phyloP scores from a whole-genome alignment of 2,888 invertebrate genomes.

The Meandrusa payeni region DNA sequence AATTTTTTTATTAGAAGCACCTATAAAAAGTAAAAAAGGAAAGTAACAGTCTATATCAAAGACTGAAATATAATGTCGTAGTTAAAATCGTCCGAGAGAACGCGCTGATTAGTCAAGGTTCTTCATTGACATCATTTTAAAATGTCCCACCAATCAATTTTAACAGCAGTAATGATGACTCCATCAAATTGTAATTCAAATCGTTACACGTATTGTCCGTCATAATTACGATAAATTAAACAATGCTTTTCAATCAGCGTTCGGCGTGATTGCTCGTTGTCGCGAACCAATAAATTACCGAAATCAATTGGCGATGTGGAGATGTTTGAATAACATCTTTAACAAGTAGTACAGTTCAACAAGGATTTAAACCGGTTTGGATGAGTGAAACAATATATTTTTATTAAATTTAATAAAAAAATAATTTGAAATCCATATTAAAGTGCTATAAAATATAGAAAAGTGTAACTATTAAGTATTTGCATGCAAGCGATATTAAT shows the following conservation, averaged over 20 bases:
- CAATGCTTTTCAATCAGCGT: conserved; percentile 56
- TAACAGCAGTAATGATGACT: conserved; percentile 1
- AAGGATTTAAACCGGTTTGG: too few species aligned
- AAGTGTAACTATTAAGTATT: too few species aligned
- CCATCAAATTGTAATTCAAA: conserved; percentile 18
- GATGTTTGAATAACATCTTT: not conserved
- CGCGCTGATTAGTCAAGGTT: not conserved
- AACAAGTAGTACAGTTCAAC: not conserved
- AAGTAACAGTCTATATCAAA: too few species aligned
- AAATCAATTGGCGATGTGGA: conserved; percentile 57
- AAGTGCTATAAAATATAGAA: too few species aligned
- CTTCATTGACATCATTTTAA: conserved; percentile 6
- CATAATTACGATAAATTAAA: conserved; percentile 30
- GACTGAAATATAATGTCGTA: too few species aligned
- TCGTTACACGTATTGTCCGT: conserved; percentile 18
- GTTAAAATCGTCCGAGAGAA: too few species aligned
- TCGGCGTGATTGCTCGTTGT: conserved; percentile 50
- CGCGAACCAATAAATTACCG: conserved; percentile 54
- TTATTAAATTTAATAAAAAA: too few species aligned
- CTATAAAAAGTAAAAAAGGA: too few species aligned
- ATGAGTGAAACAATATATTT: too few species aligned
- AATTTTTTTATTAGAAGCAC: too few species aligned
- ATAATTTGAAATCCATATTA: too few species aligned
- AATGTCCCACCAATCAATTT: conserved; percentile 12
- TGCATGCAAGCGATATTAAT: too few species aligned